Base-by-base conservation (phyloP, 2,888 invertebrate species). In the Cryptus armator region DNA sequence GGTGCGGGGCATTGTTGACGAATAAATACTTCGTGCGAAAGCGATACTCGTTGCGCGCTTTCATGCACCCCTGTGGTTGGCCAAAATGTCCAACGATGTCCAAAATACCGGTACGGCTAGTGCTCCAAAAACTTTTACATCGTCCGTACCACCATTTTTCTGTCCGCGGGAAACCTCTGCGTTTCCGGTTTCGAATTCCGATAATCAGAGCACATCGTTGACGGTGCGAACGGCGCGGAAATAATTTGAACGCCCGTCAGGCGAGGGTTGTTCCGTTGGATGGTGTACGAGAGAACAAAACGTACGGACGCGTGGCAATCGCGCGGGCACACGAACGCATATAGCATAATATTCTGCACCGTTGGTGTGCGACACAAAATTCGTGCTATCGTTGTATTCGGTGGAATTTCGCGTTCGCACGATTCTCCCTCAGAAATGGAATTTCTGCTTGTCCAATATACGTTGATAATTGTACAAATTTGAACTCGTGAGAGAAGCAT, bases 41-140 rank as follows among this genome's bases (percentile, higher is more conserved):
- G 75, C 70, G 70, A 75, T 75, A 59, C 56, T 59, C 56, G 53
- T 19, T 29, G 66, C 16, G 43, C 19, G 10, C 9, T 29, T 70
- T 29, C 14, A 64, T 70, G 29, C 48, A 48, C 53, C 19, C 43
- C 16, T 32, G 46, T 37, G 46, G 70, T 79, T 56, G 62, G 32
- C 46, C 70, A 79, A 79, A 64, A 74, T 56, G 68, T 16, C 46
- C 70, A 79, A 79, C 79, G 70, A 79, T 83, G 46, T 64, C 48
- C 64, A 75, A 19, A 62, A 37, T 64, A 70, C 64, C 68, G 68
- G 44, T 75, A 51, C 67, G 64, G 79, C 56, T 56, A 64, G 32
- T 51, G 64, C 46, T 1, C n/a, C 16, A 44, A 64, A 75, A 64
- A 59, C 32, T 56, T 56, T 10, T 19, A 56, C 43, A 12, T 44